A percentile compares a stretch with the other conserved stretches of the same genome.
phyloP scores from a whole-genome alignment of 2,888 invertebrate genomes.

The Ceratothoa steindachneri region DNA sequence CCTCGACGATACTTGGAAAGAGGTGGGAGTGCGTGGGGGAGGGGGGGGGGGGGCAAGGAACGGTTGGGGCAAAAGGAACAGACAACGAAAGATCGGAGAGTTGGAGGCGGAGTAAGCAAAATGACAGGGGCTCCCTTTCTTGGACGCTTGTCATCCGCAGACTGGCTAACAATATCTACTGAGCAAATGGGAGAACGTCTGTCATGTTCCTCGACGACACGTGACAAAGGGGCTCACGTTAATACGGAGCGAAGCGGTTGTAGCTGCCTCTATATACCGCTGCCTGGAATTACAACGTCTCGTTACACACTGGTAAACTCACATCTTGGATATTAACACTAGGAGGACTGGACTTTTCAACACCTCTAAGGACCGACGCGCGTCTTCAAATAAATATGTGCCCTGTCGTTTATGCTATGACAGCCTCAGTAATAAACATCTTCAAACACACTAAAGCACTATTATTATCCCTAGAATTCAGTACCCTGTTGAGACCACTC shows the following conservation, averaged over 20 bases:
- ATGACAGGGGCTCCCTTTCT: neutral
- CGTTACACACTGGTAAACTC: neutral
- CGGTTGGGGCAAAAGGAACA: neutral
- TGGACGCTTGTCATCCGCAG: neutral
- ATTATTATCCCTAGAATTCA: no score
- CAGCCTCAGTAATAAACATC: no score
- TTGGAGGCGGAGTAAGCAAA: neutral
- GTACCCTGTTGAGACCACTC: no score
- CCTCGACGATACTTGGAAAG: no score
- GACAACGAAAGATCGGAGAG: neutral
- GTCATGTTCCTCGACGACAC: constrained; percentile 38
- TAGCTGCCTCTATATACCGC: constrained; percentile 89
- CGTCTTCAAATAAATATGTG: no score
- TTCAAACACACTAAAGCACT: no score
- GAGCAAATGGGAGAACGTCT: constrained; percentile 44
- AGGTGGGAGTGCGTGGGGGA: no score
- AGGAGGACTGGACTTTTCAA: no score
- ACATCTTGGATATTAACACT: neutral
- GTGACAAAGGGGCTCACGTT: constrained; percentile 51
- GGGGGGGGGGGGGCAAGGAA: no score
- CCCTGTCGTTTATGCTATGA: no score
- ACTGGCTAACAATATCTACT: constrained; percentile 30
- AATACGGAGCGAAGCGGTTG: constrained; percentile 92
- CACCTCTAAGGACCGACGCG: no score
- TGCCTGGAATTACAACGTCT: constrained; percentile 52